phyloP scores from a whole-genome alignment of 2,888 invertebrate genomes.

The Thyatira batis region DNA sequence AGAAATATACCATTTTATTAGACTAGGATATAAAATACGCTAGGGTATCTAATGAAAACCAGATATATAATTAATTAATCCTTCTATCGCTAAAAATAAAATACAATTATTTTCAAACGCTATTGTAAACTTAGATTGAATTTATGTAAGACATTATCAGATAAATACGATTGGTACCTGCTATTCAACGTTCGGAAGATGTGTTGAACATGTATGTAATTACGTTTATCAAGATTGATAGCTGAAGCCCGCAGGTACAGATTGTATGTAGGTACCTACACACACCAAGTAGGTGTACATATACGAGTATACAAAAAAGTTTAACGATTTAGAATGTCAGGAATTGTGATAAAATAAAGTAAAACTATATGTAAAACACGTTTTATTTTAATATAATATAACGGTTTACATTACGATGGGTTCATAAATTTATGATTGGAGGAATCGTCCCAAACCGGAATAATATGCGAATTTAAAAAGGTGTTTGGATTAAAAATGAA shows the following conservation, averaged over 20 bases:
- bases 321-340: constrained; percentile 27
- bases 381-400: constrained; percentile 61
- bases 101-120: not conserved
- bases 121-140: not conserved
- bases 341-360: constrained; percentile 25
- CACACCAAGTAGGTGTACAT: no score
- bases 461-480: not conserved
- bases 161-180: not conserved
- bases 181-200: not conserved
- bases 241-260: not conserved
- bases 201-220: constrained; percentile 2
- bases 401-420: constrained; percentile 38
- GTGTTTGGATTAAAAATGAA: not conserved
- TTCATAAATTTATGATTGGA: constrained; percentile 17
- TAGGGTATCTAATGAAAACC: no score
- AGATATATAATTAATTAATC: no score
- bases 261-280: not conserved
- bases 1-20: no score
- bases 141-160: not conserved
- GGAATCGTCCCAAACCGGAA: constrained; percentile 14
- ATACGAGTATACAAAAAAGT: constrained; percentile 1
- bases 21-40: no score
- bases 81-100: no score
- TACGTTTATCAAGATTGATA: constrained; percentile 4
- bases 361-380: constrained; percentile 48